Base-by-base conservation (phyloP, 1,140 invertebrate species). In the Triops cancriformis region DNA sequence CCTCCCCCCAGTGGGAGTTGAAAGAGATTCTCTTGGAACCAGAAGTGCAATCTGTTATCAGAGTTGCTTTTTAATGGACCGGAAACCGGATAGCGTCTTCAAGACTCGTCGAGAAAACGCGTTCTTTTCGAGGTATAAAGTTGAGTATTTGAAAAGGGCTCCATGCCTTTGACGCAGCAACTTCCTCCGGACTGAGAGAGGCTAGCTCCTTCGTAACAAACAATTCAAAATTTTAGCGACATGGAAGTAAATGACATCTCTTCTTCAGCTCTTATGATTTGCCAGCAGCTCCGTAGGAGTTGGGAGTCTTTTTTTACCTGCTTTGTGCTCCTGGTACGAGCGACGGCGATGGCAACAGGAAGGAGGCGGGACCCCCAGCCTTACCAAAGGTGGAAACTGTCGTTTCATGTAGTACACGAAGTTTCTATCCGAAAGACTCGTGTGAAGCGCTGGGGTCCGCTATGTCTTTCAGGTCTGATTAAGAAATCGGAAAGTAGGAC, bases 21-120 rank as follows among this genome's bases (percentile, higher is more conserved):
- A 64, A 23, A 64, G 14, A 64, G n/a, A 64, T 64, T 64, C 51
- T 23, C 51, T 23, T 18, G 3, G 18, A 64, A 64, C 18, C 14
- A 64, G 23, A 18, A 64, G 51, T 23, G 51, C 51, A 64, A 23
- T 64, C 51, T 64, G 51, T 64, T 23, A 64, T 64, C 51, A 23
- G 10, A 64, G 51, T 64, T 64, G 51, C 51, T 64, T 64, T 64
- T 64, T 64, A 64, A 23, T 64, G 51, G 23, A 64, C 51, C 51
- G 51, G 51, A 64, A 64, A 64, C 51, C 51, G 51, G 51, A 64
- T 64, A 64, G 23, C 51, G 6, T 64, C 51, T 64, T 64, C 18
- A 64, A 23, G 51, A 64, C 51, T 64, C 18, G 51, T 37, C 31
- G 31, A 37, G 51, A 64, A n/a, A 64, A 23, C 51, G 51, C 14